Base-by-base conservation (phyloP, 2,888 invertebrate genomes). In the Papilio demoleus region DNA sequence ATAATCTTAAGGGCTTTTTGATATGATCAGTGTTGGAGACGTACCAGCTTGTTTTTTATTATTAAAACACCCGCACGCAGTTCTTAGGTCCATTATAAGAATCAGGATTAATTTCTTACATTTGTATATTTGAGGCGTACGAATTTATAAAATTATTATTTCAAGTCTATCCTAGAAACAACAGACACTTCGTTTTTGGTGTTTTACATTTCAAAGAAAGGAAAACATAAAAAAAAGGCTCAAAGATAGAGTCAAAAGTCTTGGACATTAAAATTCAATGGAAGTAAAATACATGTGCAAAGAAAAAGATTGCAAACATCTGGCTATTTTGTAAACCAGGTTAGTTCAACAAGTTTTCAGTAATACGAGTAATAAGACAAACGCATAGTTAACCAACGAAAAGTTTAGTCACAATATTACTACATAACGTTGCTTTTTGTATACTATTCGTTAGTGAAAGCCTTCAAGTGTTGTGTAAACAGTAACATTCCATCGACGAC, bases 31-130 rank as follows among this genome's bases (percentile, higher is more conserved):
- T 66, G 73, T 66, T 69, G 66, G 71, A 67, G 70, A 42, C 70
- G 69, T 68, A 62, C 63, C 71, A 72, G 74, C 70, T 75, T 67
- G 74, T 75, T 73, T 74, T 74, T 63, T 72, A 73, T 73, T 74
- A 73, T 69, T 68, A 69, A 70, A 67, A 62, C 68, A 68, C 75
- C 75, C 78, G 73, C 76, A 79, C 77, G 75, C 77, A 73, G 76
- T 8, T 66, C 71, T 70, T 73, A 70, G 70, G 68, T 66, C 58
- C 70, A 65, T 67, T 66, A 70, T 74, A 34, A 58, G 42, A 22
- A 31, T 45, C 9, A 19, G 27, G 19, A 22, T 14, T n/a, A 17
- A 31, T 27, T 4, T 56, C n/a, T 31, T n/a, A 8, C 8, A 47
- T 24, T 24, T 19, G 17, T 45, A 45, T n/a, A n/a, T n/a, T n/a